Evolutionary conservation across 37 sponge, comb jelly and placozoan species (phyloP).

Genomic region (Corticium candelabrum): DNA sequence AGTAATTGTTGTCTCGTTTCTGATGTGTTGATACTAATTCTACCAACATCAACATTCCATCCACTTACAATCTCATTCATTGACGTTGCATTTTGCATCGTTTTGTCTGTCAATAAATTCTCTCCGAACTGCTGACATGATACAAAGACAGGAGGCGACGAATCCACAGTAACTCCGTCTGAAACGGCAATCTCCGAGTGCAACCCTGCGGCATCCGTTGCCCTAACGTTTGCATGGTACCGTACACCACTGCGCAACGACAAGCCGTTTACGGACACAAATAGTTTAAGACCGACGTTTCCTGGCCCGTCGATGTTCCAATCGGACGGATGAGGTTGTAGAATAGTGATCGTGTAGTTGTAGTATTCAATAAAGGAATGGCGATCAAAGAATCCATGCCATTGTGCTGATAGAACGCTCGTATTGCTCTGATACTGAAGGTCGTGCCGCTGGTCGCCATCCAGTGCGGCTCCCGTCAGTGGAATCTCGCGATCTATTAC

Average conservation of each 20-base stretch:
- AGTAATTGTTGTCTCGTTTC: too few relatives aligned
- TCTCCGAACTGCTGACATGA: background rate
- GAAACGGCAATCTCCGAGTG: background rate
- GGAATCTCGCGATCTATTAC: background rate
- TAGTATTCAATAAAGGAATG: background rate
- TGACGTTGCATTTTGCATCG: background rate
- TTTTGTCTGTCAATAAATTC: background rate
- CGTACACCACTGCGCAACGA: too few relatives aligned
- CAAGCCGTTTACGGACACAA: too few relatives aligned
- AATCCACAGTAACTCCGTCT: background rate
- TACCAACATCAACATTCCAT: background rate
- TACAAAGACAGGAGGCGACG: background rate
- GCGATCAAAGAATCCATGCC: slow-evolving; percentile 1
- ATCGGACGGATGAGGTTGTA: too few relatives aligned
- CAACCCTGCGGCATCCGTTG: background rate
- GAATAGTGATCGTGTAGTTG: too few relatives aligned
- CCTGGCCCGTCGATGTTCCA: too few relatives aligned
- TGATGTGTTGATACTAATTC: too few relatives aligned
- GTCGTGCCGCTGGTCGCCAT: background rate
- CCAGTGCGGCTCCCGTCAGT: background rate
- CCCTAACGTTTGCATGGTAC: background rate
- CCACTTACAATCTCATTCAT: background rate
- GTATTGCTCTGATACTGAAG: background rate
- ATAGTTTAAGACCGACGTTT: too few relatives aligned
- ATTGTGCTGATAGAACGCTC: background rate